phyloP scores from a whole-genome alignment of 2,113 vertebrate species.

The Ceuthmochares aereus region DNA sequence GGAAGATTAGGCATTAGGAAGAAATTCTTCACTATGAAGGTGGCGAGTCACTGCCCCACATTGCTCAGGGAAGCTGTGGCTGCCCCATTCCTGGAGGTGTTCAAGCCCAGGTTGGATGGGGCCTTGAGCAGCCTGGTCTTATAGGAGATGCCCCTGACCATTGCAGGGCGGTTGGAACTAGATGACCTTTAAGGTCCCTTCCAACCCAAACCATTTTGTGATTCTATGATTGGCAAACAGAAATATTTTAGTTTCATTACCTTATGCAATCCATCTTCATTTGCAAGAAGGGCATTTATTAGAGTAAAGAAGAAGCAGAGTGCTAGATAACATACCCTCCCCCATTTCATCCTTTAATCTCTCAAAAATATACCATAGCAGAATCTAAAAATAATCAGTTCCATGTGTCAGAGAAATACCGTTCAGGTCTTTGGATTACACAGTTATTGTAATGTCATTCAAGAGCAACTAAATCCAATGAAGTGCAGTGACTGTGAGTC shows the following conservation, averaged over 20 bases:
- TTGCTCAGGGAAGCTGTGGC: no score
- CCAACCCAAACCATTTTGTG: no score
- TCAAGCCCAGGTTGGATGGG: no score
- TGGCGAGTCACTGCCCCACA: no score
- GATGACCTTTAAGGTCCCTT: no score
- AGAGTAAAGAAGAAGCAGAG: background rate
- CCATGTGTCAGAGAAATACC: background rate
- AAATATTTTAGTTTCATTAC: background rate
- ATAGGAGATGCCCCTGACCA: no score
- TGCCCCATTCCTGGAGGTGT: no score
- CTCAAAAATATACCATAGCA: background rate
- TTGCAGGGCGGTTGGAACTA: no score
- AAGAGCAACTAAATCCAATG: background rate
- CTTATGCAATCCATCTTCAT: background rate
- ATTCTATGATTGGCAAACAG: background rate
- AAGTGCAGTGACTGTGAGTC: background rate
- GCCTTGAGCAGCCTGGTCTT: no score
- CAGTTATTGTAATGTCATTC: background rate
- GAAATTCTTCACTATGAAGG: no score
- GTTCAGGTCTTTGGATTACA: background rate
- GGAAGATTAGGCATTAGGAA: no score
- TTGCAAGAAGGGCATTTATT: background rate
- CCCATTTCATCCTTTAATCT: background rate
- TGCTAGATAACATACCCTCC: background rate
- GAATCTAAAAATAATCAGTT: background rate